Conservation (phyloP, 2,797 vertebrate genomes). For the Botia almorhae region DNA sequence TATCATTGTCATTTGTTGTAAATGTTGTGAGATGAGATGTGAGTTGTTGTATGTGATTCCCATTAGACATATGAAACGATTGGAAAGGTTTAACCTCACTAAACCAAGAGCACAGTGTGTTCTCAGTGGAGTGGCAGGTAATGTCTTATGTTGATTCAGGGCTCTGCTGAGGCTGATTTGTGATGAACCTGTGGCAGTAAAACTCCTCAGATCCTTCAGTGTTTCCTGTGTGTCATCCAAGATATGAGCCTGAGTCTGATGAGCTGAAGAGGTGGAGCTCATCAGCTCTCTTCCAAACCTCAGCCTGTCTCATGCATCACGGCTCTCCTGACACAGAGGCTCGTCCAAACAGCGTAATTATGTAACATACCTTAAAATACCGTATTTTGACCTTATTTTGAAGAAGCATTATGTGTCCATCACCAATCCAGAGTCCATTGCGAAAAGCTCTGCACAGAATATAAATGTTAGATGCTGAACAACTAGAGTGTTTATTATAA, state of each 20-base stretch:
- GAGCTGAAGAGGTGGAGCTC: constrained; percentile 1
- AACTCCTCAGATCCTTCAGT: neutral
- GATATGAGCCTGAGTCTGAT: neutral
- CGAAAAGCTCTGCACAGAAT: neutral
- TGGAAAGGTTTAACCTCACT: neutral
- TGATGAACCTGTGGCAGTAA: neutral
- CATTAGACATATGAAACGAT: neutral
- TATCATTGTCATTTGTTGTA: too few species aligned
- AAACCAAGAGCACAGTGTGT: constrained; percentile 5
- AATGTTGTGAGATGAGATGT: neutral
- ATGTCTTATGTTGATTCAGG: constrained; percentile 29
- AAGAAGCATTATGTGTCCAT: neutral
- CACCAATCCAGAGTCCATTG: neutral
- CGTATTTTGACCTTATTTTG: neutral
- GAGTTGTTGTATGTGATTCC: constrained; percentile 6
- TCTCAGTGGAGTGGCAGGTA: neutral
- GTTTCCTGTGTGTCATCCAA: constrained; percentile 15
- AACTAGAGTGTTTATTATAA: neutral
- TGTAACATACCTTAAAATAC: neutral
- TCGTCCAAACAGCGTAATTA: neutral
- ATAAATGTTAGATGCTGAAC: neutral
- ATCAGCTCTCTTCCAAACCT: neutral
- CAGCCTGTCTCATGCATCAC: neutral
- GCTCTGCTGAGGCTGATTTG: constrained; percentile 23
- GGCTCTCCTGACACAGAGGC: neutral